Base-by-base conservation (phyloP, 2,113 vertebrate species). In the Mixornis gularis region DNA sequence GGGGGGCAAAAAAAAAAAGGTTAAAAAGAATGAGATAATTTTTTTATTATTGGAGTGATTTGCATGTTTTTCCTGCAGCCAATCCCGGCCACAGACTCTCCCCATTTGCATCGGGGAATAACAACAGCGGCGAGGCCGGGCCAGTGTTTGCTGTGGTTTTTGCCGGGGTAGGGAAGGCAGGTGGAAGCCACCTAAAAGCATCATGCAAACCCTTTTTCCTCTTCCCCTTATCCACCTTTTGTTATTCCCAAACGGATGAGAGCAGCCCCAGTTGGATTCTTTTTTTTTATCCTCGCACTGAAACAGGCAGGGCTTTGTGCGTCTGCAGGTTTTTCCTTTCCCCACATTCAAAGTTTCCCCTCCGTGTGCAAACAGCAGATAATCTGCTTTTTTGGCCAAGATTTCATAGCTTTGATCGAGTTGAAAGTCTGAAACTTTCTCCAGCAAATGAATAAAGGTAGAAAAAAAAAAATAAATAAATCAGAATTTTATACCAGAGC, bases 51-150 rank as follows among this genome's bases (percentile, higher is more conserved):
- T 65, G 25, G 49, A 63, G 17, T 4, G 24, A 98, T 99, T 99
- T 99, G 98, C 98, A 99, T 99, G 94, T 70, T 94, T 96, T 95
- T 71, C 71, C 87, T 97, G 95, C 93, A 97, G 97, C 98, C 98
- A 98, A 97, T 98, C 98, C 93, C 74, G 91, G 96, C 94, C 95
- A 85, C 91, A 93, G 90, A 89, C 91, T 95, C 95, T 84, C 41
- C 76, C 72, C 6, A 97, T 99, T 99, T 99, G 99, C 99, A 99
- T 99, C 5, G 26, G 79, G 90, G 87, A 96, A 97, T 96, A 97
- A 96, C 96, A 96, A 77, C 87, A 81, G 88, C 18, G 13, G 93
- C 78, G 94, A 92, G 93, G 32, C 62, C 3, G 73, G 79, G 92
- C 43, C 38, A 16, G 74, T 20, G 66, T 95, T 93, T 89, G 94